Conservation (phyloP, 35 echinoderm and acorn worm genomes). For the Acanthaster planci region DNA sequence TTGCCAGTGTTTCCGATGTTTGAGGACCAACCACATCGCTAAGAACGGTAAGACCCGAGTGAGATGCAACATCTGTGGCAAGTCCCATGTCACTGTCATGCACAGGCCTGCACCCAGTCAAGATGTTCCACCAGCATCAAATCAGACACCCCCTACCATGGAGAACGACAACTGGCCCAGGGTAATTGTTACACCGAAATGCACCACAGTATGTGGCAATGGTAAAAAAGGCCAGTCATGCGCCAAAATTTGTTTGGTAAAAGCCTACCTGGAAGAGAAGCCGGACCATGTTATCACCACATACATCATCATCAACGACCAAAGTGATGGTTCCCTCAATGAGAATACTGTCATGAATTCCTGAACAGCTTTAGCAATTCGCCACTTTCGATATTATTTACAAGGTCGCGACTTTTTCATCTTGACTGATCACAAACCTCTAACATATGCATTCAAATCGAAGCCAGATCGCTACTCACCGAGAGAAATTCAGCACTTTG, state of each 20-base stretch:
- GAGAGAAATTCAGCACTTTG: slow-evolving; percentile 54
- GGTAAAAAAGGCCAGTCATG: too few relatives aligned
- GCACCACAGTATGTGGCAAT: too few relatives aligned
- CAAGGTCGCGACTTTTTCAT: neutral
- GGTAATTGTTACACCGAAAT: neutral
- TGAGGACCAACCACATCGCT: neutral
- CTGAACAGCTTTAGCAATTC: too few relatives aligned
- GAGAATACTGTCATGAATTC: too few relatives aligned
- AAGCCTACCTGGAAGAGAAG: too few relatives aligned
- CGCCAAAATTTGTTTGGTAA: too few relatives aligned
- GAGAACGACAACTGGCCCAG: neutral
- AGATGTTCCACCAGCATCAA: neutral
- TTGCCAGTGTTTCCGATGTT: neutral
- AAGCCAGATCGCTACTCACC: slow-evolving; percentile 46
- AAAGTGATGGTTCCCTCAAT: too few relatives aligned
- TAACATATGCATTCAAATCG: slow-evolving; percentile 40
- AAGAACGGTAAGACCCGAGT: neutral
- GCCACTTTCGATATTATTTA: too few relatives aligned
- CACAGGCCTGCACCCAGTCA: neutral
- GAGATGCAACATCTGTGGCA: neutral
- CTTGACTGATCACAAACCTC: slow-evolving; percentile 48
- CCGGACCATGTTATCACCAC: too few relatives aligned
- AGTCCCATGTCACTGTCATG: neutral
- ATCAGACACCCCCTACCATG: neutral
- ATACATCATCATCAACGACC: too few relatives aligned